Conservation (phyloP, 2,113 vertebrate species). For the Gadus chalcogrammus region DNA sequence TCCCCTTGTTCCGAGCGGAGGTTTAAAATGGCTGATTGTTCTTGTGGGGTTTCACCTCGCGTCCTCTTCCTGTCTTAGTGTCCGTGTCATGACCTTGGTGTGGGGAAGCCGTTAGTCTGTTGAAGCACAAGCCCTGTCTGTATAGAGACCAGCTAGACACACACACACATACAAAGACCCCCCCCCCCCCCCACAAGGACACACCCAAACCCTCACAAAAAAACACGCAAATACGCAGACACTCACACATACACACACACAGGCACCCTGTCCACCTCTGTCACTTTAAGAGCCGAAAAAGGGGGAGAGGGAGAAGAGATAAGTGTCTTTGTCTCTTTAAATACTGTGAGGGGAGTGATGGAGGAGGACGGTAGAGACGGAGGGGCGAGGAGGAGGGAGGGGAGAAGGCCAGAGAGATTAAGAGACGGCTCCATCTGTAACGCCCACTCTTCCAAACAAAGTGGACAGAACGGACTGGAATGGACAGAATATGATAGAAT, state of each 20-base stretch:
- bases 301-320: background rate
- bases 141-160: background rate
- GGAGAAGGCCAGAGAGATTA: background rate
- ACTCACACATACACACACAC: background rate
- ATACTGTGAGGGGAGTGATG: background rate
- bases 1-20: too few species aligned
- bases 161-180: background rate
- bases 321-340: background rate
- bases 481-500: too few species aligned
- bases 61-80: too few species aligned
- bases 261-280: background rate
- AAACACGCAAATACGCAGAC: background rate
- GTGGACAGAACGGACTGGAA: too few species aligned
- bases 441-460: too few species aligned
- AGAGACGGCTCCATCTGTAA: too few species aligned
- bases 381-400: background rate
- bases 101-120: too few species aligned
- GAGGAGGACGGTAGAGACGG: background rate
- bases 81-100: too few species aligned
- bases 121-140: too few species aligned
- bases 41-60: too few species aligned
- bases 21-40: too few species aligned
- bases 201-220: background rate
- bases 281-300: background rate
- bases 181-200: slow-evolving; percentile 4